Evolutionary conservation across 2,888 invertebrate species (phyloP), one percentile per base, ranked within the genome.

Genomic region (Eledona agricola): DNA sequence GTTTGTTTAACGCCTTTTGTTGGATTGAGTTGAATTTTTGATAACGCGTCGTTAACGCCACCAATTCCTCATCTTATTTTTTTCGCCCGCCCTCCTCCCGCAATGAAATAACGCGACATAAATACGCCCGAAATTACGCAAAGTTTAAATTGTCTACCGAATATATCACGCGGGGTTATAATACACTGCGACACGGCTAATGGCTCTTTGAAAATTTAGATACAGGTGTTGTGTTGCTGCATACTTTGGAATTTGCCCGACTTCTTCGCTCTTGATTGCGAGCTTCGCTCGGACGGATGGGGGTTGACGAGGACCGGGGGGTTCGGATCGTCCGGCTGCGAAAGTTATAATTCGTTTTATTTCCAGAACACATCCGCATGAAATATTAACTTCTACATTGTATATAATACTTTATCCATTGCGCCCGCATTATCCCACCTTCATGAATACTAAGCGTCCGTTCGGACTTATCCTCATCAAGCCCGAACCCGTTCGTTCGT

Each of bases 21-120:
- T 66, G 64, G 67, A 69, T 69, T 69, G 67, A 67, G 64, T 68
- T 66, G 68, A 68, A 69, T 69, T 68, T 69, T 69, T 69, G 66
- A 68, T 67, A 65, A 64, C 61, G 61, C 56, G 55, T 59, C 57
- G 57, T 54, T 61, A 38, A 52, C 52, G 51, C n/a, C n/a, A n/a
- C n/a, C n/a, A n/a, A n/a, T n/a, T n/a, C n/a, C n/a, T n/a, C n/a
- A n/a, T n/a, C n/a, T 13, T 9, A 42, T 42, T 29, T 43, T 42
- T 42, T 29, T 12, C 6, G 22, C n/a, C 32, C 16, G 2, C 3
- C 9, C 9, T 3, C 2, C 16, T 23, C 10, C n/a, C 34, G 28
- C 37, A 37, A 47, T 37, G 47, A 47, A 47, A 47, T 37, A 37
- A 47, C 42, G 22, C 31, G 34, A 23, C 51, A 55, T 55, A 51